Evolutionary conservation across 2,113 vertebrate species (phyloP).

Genomic region (Strix uralensis): DNA sequence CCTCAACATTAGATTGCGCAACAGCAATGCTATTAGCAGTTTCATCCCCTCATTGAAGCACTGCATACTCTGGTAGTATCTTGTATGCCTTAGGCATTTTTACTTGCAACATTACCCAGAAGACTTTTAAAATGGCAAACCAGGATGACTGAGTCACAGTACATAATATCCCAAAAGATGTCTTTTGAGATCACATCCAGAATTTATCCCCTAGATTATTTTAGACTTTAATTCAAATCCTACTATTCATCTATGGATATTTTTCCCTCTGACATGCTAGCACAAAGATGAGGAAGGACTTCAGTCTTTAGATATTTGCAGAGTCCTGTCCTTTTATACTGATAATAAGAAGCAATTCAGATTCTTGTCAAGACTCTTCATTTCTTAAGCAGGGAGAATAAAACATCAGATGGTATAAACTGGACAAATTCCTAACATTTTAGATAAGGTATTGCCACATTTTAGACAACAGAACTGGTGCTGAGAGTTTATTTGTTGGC

Average conservation of each 20-base stretch:
- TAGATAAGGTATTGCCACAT: neutral
- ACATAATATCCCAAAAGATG: neutral
- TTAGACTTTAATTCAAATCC: neutral
- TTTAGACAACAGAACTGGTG: neutral
- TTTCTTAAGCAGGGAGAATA: neutral
- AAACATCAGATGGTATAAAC: neutral
- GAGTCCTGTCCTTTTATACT: neutral
- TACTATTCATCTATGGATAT: neutral
- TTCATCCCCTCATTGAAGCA: neutral
- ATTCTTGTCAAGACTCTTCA: neutral
- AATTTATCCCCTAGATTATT: neutral
- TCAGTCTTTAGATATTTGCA: neutral
- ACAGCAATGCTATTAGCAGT: neutral
- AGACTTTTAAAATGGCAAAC: neutral
- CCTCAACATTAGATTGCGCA: neutral
- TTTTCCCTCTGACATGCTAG: neutral
- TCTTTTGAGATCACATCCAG: neutral
- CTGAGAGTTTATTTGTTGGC: neutral
- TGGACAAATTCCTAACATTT: neutral
- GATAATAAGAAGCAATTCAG: neutral
- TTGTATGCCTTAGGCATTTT: slow-evolving; percentile 30
- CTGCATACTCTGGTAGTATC: neutral
- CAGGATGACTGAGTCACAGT: neutral
- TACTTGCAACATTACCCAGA: neutral
- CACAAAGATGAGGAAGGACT: neutral